Evolutionary conservation across 2,113 vertebrate species (phyloP).

Genomic region (Kryptolebias marmoratus): DNA sequence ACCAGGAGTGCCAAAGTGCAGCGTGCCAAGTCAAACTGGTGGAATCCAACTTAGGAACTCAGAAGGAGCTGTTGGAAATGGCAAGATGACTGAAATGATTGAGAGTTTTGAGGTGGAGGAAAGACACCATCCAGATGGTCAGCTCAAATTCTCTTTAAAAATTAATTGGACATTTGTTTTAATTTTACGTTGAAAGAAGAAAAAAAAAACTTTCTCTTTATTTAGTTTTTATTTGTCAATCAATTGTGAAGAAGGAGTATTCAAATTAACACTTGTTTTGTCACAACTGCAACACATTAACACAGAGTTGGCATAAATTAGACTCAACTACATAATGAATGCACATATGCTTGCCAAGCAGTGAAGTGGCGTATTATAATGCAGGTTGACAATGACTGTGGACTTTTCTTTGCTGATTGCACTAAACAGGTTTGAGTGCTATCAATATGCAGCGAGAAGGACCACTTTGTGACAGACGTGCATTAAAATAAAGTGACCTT

Average conservation of each 20-base stretch:
- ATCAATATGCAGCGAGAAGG: conserved; percentile 37
- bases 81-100: conserved; percentile 52
- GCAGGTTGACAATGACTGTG: conserved; percentile 50
- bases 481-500: conserved; percentile 47
- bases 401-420: conserved; percentile 56
- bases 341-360: conserved; percentile 17
- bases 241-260: conserved; percentile 28
- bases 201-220: conserved; percentile 45
- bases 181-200: conserved; percentile 29
- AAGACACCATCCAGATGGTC: conserved; percentile 73
- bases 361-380: conserved; percentile 43
- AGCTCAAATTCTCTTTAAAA: conserved; percentile 60
- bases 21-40: conserved; percentile 60
- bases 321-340: conserved; percentile 57
- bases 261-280: conserved; percentile 33
- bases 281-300: conserved; percentile 50
- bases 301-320: conserved; percentile 56
- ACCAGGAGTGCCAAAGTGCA: conserved; percentile 49
- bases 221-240: conserved; percentile 35
- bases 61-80: conserved; percentile 58
- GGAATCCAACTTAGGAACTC: conserved; percentile 38
- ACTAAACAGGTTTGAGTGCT: conserved; percentile 40
- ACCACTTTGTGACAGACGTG: conserved; percentile 33
- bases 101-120: conserved; percentile 48
- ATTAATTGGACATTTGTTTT: conserved; percentile 60